Conservation (phyloP, 2,797 vertebrate species). For the Centroberyx gerrardi region DNA sequence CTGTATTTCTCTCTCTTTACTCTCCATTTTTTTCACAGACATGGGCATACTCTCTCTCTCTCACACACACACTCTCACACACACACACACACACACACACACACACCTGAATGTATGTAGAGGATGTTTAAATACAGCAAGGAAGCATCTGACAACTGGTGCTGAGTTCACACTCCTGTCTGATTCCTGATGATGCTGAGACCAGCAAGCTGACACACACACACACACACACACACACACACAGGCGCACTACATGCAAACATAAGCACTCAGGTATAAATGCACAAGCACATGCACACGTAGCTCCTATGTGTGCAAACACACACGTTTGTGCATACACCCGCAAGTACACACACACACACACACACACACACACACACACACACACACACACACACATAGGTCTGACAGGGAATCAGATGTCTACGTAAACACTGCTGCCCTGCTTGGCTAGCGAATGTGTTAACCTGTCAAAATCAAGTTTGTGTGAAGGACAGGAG, state of each 20-base stretch:
- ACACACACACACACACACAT: not conserved
- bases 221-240: not conserved
- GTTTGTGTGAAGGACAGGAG: not conserved
- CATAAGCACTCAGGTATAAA: not conserved
- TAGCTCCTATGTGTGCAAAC: too few species aligned
- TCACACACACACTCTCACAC: too few species aligned
- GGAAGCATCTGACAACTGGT: too few species aligned
- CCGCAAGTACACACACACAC: not conserved
- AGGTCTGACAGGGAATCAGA: slow-evolving; percentile 2
- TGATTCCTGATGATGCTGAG: too few species aligned
- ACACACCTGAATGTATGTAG: too few species aligned
- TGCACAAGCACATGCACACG: too few species aligned
- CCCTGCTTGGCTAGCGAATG: not conserved
- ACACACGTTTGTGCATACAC: slow-evolving; percentile 1
- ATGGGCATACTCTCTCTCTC: too few species aligned
- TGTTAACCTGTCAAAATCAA: slow-evolving; percentile 6
- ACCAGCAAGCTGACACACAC: slow-evolving; percentile 3
- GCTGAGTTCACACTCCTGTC: too few species aligned
- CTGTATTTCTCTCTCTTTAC: not conserved
- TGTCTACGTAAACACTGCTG: not conserved
- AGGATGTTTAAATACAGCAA: too few species aligned
- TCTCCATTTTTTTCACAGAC: not conserved
- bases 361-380: not conserved
- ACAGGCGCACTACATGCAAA: slow-evolving; percentile 20
- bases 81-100: too few species aligned